Base-by-base conservation (phyloP, 2,888 invertebrate genomes). In the Oeneis ivallda region DNA sequence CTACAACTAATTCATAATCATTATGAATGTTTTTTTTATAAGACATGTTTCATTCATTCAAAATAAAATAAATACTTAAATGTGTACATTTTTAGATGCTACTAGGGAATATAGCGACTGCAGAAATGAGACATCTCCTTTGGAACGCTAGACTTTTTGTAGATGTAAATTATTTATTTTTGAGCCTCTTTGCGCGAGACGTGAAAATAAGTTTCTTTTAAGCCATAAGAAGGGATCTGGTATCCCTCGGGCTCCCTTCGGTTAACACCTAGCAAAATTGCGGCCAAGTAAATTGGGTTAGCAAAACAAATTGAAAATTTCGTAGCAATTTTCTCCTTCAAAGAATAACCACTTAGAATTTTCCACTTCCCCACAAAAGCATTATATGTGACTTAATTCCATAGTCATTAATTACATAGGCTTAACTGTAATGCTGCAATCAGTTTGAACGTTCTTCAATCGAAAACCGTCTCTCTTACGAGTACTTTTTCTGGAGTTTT, bases 301-400 rank as follows among this genome's bases (percentile, higher is more conserved):
- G 80, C 79, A 82, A 84, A 84, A 83, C 79, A 88, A 88, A 88
- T 89, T 88, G 87, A 84, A 85, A 87, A 84, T 87, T 86, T 86
- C 80, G 79, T 78, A 80, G 83, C 86, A 89, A 88, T 89, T 88
- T 89, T 85, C 89, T 81, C 78, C 80, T 74, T 81, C 82, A 81
- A 84, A 84, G 82, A 81, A 80, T 80, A 83, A 78, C 74, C 80
- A 79, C 75, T 79, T 75, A 75, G 73, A 71, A 68, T 74, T 74
- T 74, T 70, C 67, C 62, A 61, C 60, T 67, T 62, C 37, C 54
- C 52, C 54, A 65, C 62, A 67, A 67, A 67, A 67, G 54, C 62
- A 62, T 47, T 54, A 59, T 56, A 43, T 65, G 62, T 56, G 50
- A 62, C 58, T 64, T 60, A 47, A 45, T 57, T 57, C 17, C 39